A percentile compares a stretch with the other conserved stretches of the same genome.
These are phyloP conservation scores for Maniola hyperantus DNA, from an alignment of 2,888 invertebrate species.

Conservation along the genomic window DNA sequence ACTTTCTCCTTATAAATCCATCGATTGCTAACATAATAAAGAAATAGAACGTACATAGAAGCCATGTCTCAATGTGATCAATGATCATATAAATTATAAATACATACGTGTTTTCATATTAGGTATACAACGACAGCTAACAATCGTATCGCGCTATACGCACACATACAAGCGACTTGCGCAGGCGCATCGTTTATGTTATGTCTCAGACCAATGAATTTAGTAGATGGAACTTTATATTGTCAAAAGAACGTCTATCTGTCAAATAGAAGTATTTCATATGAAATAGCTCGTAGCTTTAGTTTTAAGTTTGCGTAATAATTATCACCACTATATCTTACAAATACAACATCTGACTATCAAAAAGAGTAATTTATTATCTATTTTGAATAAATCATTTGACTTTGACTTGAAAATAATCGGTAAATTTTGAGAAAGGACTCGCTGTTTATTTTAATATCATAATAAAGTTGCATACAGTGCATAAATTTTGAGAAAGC, in stretches of 20 bases:
- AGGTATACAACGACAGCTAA: slow-evolving; percentile 48
- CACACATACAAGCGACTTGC: slow-evolving; percentile 41
- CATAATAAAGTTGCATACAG: no score
- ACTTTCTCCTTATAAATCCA: slow-evolving; percentile 81
- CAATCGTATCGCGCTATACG: slow-evolving; percentile 44
- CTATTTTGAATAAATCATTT: no score
- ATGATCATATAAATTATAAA: slow-evolving; percentile 62
- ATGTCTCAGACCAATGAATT: background rate
- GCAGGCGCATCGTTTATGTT: background rate
- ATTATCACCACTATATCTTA: no score
- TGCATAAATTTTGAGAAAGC: no score
- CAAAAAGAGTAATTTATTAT: no score
- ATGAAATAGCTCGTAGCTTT: no score
- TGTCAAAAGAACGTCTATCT: background rate
- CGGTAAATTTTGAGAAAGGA: no score
- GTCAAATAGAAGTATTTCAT: background rate
- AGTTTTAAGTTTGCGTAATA: no score
- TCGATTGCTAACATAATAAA: slow-evolving; percentile 78
- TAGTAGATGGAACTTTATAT: background rate
- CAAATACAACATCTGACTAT: no score
- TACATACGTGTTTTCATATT: slow-evolving; percentile 49
- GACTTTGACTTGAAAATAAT: no score
- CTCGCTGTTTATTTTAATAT: no score
- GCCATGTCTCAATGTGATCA: slow-evolving; percentile 67
- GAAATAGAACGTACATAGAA: slow-evolving; percentile 75